Conservation (phyloP, 1,140 invertebrate species). For the Phthorimaea operculella region DNA sequence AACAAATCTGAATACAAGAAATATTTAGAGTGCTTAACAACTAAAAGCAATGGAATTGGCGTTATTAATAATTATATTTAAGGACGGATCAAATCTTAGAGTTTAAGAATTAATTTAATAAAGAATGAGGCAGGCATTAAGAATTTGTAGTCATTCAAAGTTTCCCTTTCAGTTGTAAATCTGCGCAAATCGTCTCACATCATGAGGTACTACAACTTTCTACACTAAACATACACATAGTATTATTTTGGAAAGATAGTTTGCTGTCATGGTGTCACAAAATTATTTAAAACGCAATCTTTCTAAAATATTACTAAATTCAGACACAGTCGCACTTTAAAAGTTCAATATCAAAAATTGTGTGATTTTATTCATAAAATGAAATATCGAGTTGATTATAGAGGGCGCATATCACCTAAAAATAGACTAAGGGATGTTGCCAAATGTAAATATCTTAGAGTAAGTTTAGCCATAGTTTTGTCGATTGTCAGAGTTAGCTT, state of each 20-base stretch:
- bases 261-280: no score
- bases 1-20: neutral
- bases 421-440: constrained; percentile 60
- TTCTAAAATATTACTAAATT: no score
- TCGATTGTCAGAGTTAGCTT: constrained; percentile 38
- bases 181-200: no score
- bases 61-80: constrained; percentile 9
- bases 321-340: neutral
- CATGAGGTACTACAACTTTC: no score
- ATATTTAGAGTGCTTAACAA: constrained; percentile 23
- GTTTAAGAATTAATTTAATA: neutral
- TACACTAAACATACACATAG: no score
- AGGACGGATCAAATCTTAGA: neutral
- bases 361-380: constrained; percentile 50
- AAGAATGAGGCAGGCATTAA: no score
- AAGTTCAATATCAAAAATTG: constrained; percentile 34
- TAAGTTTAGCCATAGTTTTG: constrained; percentile 30
- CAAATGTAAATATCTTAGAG: constrained; percentile 56
- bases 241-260: no score
- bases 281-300: no score
- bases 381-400: constrained; percentile 54
- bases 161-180: no score
- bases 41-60: constrained; percentile 37
- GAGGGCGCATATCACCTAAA: constrained; percentile 59
- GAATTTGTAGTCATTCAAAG: no score